Evolutionary conservation across 64 coral and sea anemone genomes (phyloP), one percentile per base, ranked within the genome.

Genomic region (Pocillopora damicornis): DNA sequence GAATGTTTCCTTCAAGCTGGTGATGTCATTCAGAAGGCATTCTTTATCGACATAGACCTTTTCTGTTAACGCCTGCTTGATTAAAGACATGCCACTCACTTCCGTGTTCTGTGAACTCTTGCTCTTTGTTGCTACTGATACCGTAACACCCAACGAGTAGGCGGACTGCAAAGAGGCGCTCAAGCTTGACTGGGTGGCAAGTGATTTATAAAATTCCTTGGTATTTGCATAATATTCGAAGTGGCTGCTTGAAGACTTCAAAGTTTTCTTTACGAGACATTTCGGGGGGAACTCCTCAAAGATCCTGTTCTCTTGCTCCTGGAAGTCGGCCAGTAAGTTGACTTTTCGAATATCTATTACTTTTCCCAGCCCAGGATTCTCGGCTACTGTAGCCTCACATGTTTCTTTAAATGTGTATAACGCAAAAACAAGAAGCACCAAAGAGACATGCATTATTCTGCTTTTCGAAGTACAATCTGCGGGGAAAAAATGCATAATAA

Each of bases 11-110:
- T 75, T 73, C 16, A 93, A 61, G 9, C 12, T 59, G 26, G 64
- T 73, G 13, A 14, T 63, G 15, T 81, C 60, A 11, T 74, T 62
- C 17, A 77, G 37, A 16, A 89, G 59, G 25, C 88, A 89, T 25
- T 89, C 79, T 30, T 66, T 78, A 15, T 66, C 15, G 17, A 81
- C 30, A 18, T 69, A 56, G 64, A 89, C 56, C 76, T 89, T 79
- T 59, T 80, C 62, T 17, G 35, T 78, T 42, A 80, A 73, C 17
- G 76, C 71, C 15, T 37, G n/a, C 16, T 82, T 25, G 35, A 74
- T 89, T 34, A 89, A 71, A 60, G 88, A 89, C 9, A 80, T 89
- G 59, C 88, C 88, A 26, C 57, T 89, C 51, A 89, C 88, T 72
- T 72, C 82, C 4, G 45, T 35, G 35, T 73, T 25, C 16, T 59